A percentile compares a stretch with the other conserved stretches of the same genome.
phyloP scores from a whole-genome alignment of 2,113 vertebrate genomes.

The Hystrix brachyura region DNA sequence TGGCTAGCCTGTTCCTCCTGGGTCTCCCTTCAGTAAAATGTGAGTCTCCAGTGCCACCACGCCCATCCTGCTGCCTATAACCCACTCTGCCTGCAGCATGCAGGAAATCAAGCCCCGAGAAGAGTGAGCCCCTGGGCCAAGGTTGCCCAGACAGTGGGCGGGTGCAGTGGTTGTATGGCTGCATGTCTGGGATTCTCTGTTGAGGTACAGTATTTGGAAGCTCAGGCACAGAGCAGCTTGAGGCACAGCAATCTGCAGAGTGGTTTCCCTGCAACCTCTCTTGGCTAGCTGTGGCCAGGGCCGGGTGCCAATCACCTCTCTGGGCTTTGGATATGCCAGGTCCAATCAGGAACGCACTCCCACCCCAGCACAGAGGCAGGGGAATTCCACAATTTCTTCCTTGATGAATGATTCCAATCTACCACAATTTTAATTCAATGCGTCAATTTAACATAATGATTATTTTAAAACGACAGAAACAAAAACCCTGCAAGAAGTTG shows the following conservation, averaged over 20 bases:
- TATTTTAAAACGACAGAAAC: constrained; percentile 72
- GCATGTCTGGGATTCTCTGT: background rate
- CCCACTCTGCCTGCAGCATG: background rate
- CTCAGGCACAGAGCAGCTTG: background rate
- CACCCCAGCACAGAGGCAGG: background rate
- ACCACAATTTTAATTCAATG: constrained; percentile 66
- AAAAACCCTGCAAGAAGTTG: constrained; percentile 57
- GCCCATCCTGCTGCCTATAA: background rate
- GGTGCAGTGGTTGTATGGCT: background rate
- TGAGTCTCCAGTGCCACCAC: background rate
- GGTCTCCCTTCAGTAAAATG: background rate
- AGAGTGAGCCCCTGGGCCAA: background rate
- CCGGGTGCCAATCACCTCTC: background rate
- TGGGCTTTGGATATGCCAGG: background rate
- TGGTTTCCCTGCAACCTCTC: background rate
- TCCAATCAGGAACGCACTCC: background rate
- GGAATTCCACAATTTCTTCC: constrained; percentile 54
- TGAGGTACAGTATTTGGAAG: background rate
- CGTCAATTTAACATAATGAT: constrained; percentile 67
- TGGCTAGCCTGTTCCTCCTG: background rate
- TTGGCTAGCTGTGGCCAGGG: background rate
- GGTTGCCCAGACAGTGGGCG: background rate
- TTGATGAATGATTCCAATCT: constrained; percentile 63
- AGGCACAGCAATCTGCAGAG: background rate
- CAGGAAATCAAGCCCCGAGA: background rate